phyloP scores from a whole-genome alignment of 1,140 invertebrate genomes.

The Battus philenor region DNA sequence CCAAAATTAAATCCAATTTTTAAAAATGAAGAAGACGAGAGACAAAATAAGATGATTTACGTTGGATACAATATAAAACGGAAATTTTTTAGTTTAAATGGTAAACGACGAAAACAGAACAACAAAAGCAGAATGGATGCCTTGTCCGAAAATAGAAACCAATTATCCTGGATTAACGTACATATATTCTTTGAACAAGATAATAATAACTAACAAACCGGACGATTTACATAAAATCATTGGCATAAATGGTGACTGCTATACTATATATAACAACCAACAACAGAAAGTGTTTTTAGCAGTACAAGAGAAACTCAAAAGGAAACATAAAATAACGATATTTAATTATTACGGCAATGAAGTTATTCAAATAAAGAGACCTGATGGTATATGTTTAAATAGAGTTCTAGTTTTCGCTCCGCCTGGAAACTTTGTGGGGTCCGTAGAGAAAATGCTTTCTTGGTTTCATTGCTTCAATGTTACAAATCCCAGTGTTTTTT shows the following conservation, averaged over 20 bases:
- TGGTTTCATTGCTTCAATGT: conserved; percentile 20
- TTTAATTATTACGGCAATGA: conserved; percentile 49
- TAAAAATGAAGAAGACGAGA: too few relatives aligned
- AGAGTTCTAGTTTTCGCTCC: conserved; percentile 37
- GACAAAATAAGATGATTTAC: too few relatives aligned
- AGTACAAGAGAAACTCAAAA: conserved; percentile 21
- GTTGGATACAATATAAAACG: too few relatives aligned
- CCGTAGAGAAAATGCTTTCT: conserved; percentile 16
- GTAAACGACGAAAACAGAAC: too few relatives aligned
- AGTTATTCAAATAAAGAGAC: conserved; percentile 36
- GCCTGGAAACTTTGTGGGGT: conserved; percentile 34
- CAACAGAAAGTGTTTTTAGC: conserved; percentile 47
- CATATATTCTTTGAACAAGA: conserved; percentile 30
- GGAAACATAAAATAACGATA: conserved; percentile 30
- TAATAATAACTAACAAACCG: conserved; percentile 31
- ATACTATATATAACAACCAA: conserved; percentile 39
- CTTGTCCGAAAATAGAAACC: conserved; percentile 29
- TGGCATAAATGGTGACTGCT: conserved; percentile 21
- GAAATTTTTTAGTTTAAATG: too few relatives aligned
- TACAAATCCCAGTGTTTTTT: too few relatives aligned
- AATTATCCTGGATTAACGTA: conserved; percentile 39
- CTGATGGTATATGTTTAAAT: conserved; percentile 23
- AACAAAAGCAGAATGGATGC: conserved; percentile 31
- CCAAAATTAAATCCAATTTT: too few relatives aligned
- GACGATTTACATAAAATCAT: conserved; percentile 38